Evolutionary conservation across 2,113 vertebrate species (phyloP).

Genomic region (Leucopsar rothschildi): DNA sequence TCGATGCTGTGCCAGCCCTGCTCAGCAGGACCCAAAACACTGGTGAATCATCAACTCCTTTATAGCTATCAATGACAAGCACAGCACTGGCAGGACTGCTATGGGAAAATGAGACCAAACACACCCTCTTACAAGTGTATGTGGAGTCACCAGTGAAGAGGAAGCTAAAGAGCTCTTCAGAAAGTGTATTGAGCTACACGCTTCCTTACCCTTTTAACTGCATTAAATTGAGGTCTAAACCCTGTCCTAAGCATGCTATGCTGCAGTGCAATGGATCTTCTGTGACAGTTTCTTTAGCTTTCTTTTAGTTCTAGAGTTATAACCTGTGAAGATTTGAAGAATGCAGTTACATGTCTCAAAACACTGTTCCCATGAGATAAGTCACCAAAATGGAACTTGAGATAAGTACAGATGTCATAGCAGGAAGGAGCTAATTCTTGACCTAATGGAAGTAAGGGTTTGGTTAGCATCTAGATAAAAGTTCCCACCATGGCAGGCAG

Average conservation of each 20-base stretch:
- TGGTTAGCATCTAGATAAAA: neutral
- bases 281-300: neutral
- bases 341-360: neutral
- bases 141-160: neutral
- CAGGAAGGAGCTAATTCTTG: neutral
- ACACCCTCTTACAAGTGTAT: neutral
- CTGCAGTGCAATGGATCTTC: neutral
- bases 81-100: neutral
- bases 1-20: accelerated
- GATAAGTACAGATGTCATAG: neutral
- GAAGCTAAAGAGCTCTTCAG: neutral
- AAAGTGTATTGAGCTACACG: neutral
- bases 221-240: neutral
- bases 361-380: neutral
- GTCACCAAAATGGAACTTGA: neutral
- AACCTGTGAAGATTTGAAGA: neutral
- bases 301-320: neutral
- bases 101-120: neutral
- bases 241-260: neutral
- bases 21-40: neutral
- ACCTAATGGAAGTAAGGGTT: neutral
- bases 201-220: neutral
- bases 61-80: neutral
- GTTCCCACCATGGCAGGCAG: neutral
- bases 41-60: neutral